These are phyloP conservation scores for Argya squamiceps DNA, from an alignment of 2,797 vertebrate genomes.

Conservation along the genomic window DNA sequence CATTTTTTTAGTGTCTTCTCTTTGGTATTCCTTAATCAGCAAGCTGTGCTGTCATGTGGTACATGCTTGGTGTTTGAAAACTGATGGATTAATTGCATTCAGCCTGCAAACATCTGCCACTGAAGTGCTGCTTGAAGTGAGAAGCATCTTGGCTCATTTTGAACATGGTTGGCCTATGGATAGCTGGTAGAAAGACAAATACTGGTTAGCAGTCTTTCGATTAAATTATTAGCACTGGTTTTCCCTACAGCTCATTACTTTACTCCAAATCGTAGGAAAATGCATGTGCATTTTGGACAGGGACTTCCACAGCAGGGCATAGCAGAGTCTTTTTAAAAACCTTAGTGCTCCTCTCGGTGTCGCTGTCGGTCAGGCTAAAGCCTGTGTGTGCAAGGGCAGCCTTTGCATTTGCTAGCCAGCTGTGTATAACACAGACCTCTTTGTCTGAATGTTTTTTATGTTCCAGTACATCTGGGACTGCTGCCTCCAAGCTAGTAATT, in stretches of 20 bases:
- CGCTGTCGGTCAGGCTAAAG: slow-evolving; percentile 29
- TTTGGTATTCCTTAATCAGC: background rate
- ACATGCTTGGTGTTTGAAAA: background rate
- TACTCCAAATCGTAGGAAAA: background rate
- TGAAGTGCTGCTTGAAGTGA: background rate
- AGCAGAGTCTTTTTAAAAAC: background rate
- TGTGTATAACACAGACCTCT: background rate
- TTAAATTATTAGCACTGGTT: background rate
- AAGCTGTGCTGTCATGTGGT: background rate
- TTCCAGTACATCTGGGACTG: background rate
- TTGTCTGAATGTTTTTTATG: background rate
- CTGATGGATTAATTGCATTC: background rate
- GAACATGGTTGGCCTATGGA: background rate
- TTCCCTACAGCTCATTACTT: background rate
- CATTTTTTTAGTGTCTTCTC: background rate
- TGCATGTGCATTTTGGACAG: background rate
- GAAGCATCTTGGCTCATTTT: accelerated
- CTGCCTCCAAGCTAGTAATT: background rate
- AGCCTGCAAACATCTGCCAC: background rate
- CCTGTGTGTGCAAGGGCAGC: background rate
- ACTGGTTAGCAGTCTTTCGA: background rate
- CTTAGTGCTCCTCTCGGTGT: background rate
- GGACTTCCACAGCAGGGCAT: accelerated
- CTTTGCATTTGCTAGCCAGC: background rate
- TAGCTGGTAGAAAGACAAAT: background rate